Evolutionary conservation across 1,140 invertebrate genomes (phyloP).

Genomic region (Hypothenemus hampei): DNA sequence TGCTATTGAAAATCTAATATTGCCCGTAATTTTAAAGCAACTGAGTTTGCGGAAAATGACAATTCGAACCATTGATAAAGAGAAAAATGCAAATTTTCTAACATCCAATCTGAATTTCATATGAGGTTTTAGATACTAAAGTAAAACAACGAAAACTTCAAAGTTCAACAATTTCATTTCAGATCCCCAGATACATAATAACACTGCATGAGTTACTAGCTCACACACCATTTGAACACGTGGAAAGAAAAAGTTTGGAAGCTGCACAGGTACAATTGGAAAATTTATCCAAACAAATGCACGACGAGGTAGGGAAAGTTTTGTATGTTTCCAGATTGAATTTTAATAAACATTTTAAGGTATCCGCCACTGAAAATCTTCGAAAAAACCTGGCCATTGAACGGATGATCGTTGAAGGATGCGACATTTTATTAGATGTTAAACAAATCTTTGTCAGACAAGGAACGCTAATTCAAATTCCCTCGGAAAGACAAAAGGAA

Average conservation of each 20-base stretch:
- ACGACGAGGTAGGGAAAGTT: constrained; percentile 65
- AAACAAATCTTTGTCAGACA: constrained; percentile 89
- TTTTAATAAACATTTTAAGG: constrained; percentile 52
- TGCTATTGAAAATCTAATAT: too few relatives aligned
- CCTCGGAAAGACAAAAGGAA: constrained; percentile 58
- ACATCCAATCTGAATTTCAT: too few relatives aligned
- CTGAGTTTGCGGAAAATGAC: too few relatives aligned
- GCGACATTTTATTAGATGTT: constrained; percentile 89
- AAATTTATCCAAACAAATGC: constrained; percentile 75
- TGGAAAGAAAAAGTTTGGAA: constrained; percentile 85
- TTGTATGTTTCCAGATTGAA: background rate
- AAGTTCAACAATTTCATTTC: too few relatives aligned
- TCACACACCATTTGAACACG: constrained; percentile 90
- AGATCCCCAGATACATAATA: constrained; percentile 91
- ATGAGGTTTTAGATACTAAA: too few relatives aligned
- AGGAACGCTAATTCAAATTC: constrained; percentile 67
- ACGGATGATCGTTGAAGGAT: constrained; percentile 92
- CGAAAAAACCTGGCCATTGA: constrained; percentile 90
- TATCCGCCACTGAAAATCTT: constrained; percentile 92
- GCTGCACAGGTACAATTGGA: constrained; percentile 85
- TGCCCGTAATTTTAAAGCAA: too few relatives aligned
- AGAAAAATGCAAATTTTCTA: too few relatives aligned
- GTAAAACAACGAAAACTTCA: too few relatives aligned
- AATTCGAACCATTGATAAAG: too few relatives aligned
- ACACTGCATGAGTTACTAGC: constrained; percentile 87